Base-by-base conservation (phyloP, 2,888 invertebrate species). In the Junonia oenone region DNA sequence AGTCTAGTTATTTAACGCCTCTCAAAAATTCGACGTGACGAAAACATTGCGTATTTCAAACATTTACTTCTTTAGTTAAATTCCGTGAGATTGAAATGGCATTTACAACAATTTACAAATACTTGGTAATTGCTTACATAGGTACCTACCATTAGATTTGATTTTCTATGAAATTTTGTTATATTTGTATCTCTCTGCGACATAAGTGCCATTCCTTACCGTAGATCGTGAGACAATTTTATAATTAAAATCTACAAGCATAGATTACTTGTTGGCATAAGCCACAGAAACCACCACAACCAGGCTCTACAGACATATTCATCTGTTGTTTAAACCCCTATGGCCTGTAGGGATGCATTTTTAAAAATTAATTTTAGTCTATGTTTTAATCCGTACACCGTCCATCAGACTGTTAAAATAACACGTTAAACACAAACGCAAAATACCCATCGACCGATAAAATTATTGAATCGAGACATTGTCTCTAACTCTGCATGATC, bases 1-100 rank as follows among this genome's bases (percentile, higher is more conserved):
- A 46, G 22, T 50, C 13, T 27, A 47, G 52, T 54, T 51, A 54
- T 54, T 53, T 40, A 54, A 58, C 35, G 22, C 37, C 45, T 13
- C 49, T 33, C 51, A 40, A 58, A 58, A 46, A 46, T 13, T 54
- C 38, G 40, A 47, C 47, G 33, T 55, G 47, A 51, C 47, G 50
- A 45, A 29, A 47, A 40, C 31, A 50, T 58, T 51, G 55, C 58
- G 55, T 51, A 46, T 40, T 31, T 31, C 13, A 46, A 50, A 53
- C 31, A 33, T 49, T 45, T 19, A 27, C 45, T 50, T 50, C 33
- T 38, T 40, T 54, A 46, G 38, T 38, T 27, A 27, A 56, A 53
- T 26, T 31, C 31, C 45, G 29, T 53, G 38, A 50, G 17, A 57
- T 50, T 54, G 6, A 33, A 26, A 31, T 46, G 19, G 27, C 22